These are phyloP conservation scores for Sepiola atlantica DNA, from an alignment of 2,888 invertebrate genomes.

Conservation along the genomic window DNA sequence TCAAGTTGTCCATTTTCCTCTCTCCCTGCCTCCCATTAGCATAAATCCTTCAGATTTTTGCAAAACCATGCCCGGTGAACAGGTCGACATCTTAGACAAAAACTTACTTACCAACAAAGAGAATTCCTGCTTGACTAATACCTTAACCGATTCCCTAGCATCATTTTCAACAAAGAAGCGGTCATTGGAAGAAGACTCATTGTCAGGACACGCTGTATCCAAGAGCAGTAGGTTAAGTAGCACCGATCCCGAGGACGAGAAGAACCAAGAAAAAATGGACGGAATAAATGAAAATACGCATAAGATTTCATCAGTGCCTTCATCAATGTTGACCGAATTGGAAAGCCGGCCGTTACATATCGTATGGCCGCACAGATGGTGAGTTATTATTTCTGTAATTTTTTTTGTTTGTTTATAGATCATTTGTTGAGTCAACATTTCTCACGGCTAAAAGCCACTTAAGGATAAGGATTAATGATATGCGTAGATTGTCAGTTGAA, in stretches of 20 bases:
- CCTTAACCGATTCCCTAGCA: neutral
- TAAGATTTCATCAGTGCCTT: neutral
- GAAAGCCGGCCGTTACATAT: conserved; percentile 76
- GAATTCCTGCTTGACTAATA: conserved; percentile 33
- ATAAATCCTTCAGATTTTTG: neutral
- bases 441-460: too few species aligned
- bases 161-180: neutral
- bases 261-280: neutral
- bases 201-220: neutral
- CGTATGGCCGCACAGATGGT: conserved; percentile 85
- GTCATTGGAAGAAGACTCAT: neutral
- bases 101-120: neutral
- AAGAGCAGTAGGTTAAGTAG: neutral
- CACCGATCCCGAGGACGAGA: neutral
- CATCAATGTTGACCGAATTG: neutral
- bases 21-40: conserved; percentile 65
- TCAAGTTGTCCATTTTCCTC: conserved; percentile 80
- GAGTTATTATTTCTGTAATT: conserved; percentile 53
- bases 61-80: neutral
- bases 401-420: too few species aligned
- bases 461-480: too few species aligned
- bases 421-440: too few species aligned
- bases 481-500: too few species aligned
- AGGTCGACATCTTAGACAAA: neutral
- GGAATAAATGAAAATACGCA: neutral